phyloP scores from a whole-genome alignment of 2,113 vertebrate species.

The Heptranchias perlo region DNA sequence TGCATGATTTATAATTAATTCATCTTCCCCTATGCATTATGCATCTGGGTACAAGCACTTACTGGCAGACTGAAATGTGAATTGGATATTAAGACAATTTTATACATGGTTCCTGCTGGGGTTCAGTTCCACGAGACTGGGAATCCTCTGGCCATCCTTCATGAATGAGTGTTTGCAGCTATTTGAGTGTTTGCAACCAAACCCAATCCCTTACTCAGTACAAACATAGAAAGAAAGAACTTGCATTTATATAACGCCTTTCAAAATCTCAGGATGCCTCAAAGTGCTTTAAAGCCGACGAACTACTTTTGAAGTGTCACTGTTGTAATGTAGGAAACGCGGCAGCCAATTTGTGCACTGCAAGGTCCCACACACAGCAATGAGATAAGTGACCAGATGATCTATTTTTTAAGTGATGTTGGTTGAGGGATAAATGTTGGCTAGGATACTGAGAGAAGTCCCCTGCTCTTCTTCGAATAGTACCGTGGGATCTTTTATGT shows the following conservation, averaged over 20 bases:
- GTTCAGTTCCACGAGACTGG: neutral
- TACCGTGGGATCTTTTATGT: no score
- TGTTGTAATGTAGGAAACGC: no score
- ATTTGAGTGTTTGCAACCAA: neutral
- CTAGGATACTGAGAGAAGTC: no score
- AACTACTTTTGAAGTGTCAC: no score
- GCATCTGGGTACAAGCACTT: neutral
- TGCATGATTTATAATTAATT: neutral
- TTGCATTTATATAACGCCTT: neutral
- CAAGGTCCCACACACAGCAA: no score
- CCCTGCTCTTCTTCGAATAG: no score
- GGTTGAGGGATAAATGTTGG: no score
- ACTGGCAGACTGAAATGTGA: neutral
- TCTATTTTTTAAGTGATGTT: no score
- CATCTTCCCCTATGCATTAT: neutral
- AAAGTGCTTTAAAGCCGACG: no score
- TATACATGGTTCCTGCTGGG: neutral
- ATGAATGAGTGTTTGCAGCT: neutral
- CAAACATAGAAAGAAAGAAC: neutral
- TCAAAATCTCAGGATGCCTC: neutral
- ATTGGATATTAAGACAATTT: neutral
- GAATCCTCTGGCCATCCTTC: neutral
- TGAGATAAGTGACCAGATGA: no score
- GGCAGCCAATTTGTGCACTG: no score
- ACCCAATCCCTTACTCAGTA: neutral